Base-by-base conservation (phyloP, 2,888 invertebrate genomes). In the Philereme transversata region DNA sequence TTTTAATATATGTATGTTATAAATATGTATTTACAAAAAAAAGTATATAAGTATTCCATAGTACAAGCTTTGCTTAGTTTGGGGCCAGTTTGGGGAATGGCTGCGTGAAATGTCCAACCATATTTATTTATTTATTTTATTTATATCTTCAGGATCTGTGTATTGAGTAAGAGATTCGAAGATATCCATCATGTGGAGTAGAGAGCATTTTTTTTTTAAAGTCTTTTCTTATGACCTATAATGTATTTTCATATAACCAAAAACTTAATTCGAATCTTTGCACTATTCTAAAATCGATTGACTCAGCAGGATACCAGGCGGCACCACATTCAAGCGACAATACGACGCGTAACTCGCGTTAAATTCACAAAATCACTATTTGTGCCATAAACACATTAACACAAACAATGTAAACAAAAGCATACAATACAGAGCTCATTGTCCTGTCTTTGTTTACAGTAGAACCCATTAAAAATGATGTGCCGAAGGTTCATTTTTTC, bases 391-490 rank as follows among this genome's bases (percentile, higher is more conserved):
- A 79, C 81, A 65, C 78, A 86, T 88, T 86, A 86, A 82, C 78
- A 75, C 77, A 73, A 79, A 85, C 86, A 88, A 89, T 86, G 46
- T 54, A 62, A 68, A 68, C 65, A 68, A 61, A 84, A 79, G 74
- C 74, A 76, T 77, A 88, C 84, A 86, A 86, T 82, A 76, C 76
- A 70, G 7, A 34, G 46, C 54, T 36, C 45, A 57, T 61, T 61
- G 61, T 61, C 68, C 62, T 59, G 57, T 71, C 77, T 78, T 90
- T 90, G 88, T 90, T 88, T 86, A 79, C 75, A 66, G 77, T 75
- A 77, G 78, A 81, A 85, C 88, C 88, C 90, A 90, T 90, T 90
- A 88, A 83, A 86, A 64, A 70, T 88, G 87, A 87, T 86, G 82
- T 81, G 76, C 77, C 72, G 62, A 69, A 67, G 69, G 60, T 66